These are phyloP conservation scores for Ptiloglossa arizonensis DNA, from an alignment of 1,140 invertebrate genomes.

Conservation along the genomic window DNA sequence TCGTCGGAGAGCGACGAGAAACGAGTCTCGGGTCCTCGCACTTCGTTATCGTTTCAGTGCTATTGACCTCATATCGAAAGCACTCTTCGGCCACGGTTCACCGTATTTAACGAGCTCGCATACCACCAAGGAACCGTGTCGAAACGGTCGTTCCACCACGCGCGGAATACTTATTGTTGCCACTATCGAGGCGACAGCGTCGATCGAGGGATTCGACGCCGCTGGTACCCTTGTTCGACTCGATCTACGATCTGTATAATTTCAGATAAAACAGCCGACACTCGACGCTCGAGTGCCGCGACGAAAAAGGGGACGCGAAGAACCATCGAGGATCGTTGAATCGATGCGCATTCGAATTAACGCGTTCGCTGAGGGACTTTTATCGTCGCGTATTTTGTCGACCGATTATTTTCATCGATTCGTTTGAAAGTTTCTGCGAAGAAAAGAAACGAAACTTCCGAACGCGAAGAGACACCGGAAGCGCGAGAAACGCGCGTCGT, in stretches of 20 bases:
- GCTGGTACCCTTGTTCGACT: constrained; percentile 5
- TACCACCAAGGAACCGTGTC: constrained; percentile 40
- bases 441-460: not conserved
- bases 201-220: constrained; percentile 38
- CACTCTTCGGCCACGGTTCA: constrained; percentile 44
- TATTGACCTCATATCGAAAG: constrained; percentile 62
- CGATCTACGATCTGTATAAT: constrained; percentile 5
- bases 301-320: too few species aligned
- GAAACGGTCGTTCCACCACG: constrained; percentile 38
- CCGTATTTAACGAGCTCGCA: constrained; percentile 53
- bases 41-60: constrained; percentile 57
- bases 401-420: too few species aligned
- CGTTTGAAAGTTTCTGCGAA: too few species aligned
- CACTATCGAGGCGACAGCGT: constrained; percentile 23
- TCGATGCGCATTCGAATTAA: too few species aligned
- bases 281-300: not conserved
- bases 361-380: too few species aligned
- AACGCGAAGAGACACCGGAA: not conserved
- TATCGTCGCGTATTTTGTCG: too few species aligned
- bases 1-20: constrained; percentile 28
- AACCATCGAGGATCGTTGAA: too few species aligned
- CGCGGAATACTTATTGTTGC: constrained; percentile 36
- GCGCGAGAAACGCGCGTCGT: not conserved
- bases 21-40: constrained; percentile 36
- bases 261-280: not conserved